phyloP scores from a whole-genome alignment of 2,797 vertebrate species.

The Eospalax fontanierii region DNA sequence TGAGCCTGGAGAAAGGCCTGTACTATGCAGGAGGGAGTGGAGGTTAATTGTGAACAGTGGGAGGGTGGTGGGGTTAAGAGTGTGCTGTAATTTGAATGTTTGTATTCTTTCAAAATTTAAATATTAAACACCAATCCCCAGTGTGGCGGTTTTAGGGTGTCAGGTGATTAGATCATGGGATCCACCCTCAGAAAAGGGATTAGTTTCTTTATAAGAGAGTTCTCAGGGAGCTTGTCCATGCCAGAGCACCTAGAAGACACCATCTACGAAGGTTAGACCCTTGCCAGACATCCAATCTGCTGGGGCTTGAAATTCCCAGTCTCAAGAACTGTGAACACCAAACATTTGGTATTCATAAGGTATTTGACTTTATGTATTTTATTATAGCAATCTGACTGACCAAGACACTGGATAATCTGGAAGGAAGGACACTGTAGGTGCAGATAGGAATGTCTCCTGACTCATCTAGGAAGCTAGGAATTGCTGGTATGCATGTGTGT shows the following conservation, averaged over 20 bases:
- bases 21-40: neutral
- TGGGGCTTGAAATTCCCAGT: no score
- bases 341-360: neutral
- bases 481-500: no score
- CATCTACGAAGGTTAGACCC: neutral
- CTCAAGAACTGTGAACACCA: neutral
- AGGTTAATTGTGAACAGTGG: accelerated
- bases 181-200: no score
- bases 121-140: neutral
- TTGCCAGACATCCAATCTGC: neutral
- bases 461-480: accelerated
- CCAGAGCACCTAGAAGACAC: neutral
- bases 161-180: neutral
- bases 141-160: neutral
- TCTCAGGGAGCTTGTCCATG: neutral
- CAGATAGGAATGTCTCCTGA: neutral
- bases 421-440: neutral
- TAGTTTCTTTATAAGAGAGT: neutral
- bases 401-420: neutral
- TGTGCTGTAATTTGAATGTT: neutral
- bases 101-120: neutral
- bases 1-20: neutral
- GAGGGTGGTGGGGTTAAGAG: neutral
- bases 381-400: no score
- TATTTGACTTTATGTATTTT: neutral